Evolutionary conservation across 2,113 vertebrate genomes (phyloP), one percentile per base, ranked within the genome.

Genomic region (Hemiscyllium ocellatum): DNA sequence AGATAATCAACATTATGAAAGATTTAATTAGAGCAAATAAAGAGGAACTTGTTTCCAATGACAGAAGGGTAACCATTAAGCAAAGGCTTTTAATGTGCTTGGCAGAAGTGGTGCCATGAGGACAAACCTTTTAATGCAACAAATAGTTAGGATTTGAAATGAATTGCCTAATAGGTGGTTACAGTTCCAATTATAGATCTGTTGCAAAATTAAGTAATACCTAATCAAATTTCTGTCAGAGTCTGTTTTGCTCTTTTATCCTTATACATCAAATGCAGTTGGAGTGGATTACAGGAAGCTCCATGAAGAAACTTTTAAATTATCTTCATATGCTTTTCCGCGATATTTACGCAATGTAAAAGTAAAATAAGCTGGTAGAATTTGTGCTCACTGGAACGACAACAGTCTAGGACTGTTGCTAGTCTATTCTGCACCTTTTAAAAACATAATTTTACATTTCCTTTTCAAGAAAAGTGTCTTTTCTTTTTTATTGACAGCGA

Each of bases 401-500:
- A 96, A 96, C 96, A 96, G 96, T 96, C 96, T 96, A 96, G 96
- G 96, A 96, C 96, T 91, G 96, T 96, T 96, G 96, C 96, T 96
- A 96, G 96, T 93, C 97, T 96, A 95, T 96, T 70, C 96, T 87
- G 72, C 96, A 52, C 87, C 95, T 61, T 12, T 86, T 83, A 13
- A 86, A 24, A 96, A 20, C 5, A 50, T 42, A 52, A 65, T 83
- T 94, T 76, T 95, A 96, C 93, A 96, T 83, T 29, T 97, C 96
- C 96, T 0, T 97, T 93, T 97, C 96, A 96, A 97, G 97, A 98
- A 96, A 47, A 96, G 97, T 80, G 97, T 97, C 97, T 97, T 97
- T 98, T 97, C 97, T n/a, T 97, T 97, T 96, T 98, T 96, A 96
- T 85, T 97, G 97, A 96, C 98, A 99, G 99, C 98, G 99, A 96